A percentile compares a stretch with the other conserved stretches of the same genome.
Evolutionary conservation across 1,140 invertebrate species (phyloP).

Genomic region (Belonocnema kinseyi): DNA sequence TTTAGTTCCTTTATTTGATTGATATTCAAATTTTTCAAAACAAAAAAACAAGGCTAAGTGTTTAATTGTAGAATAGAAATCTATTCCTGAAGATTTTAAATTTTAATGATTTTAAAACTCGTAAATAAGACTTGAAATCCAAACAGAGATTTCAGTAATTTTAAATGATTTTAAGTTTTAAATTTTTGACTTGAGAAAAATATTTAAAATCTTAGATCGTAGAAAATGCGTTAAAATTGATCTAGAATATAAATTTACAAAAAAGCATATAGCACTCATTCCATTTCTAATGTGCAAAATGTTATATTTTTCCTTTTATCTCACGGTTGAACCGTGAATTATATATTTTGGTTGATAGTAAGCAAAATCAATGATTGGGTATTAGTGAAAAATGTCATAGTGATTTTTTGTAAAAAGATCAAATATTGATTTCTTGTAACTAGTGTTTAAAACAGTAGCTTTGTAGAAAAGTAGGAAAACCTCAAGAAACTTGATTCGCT

Average conservation of each 20-base stretch:
- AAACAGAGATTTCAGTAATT: too few species aligned
- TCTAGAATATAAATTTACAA: too few species aligned
- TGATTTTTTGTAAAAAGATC: neutral
- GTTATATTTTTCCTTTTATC: neutral
- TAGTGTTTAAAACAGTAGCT: neutral
- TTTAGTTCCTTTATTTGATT: neutral
- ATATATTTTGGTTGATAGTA: too few species aligned
- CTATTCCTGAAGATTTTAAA: neutral
- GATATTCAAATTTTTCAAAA: neutral
- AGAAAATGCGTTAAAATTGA: too few species aligned
- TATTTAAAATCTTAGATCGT: too few species aligned
- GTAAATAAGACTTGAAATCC: too few species aligned
- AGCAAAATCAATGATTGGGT: neutral
- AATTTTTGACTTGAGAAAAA: too few species aligned
- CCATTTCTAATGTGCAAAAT: conserved; percentile 9
- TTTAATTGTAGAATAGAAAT: conserved; percentile 6
- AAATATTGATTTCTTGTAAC: too few species aligned
- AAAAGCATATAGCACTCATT: neutral
- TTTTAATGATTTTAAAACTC: too few species aligned
- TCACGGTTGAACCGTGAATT: neutral
- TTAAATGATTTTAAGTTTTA: too few species aligned
- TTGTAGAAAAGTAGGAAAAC: neutral
- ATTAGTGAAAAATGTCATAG: neutral
- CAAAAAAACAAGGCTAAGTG: neutral
- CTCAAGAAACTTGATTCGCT: neutral